These are phyloP conservation scores for Pristionchus mayeri DNA, from an alignment of 2,888 invertebrate species.

Conservation along the genomic window DNA sequence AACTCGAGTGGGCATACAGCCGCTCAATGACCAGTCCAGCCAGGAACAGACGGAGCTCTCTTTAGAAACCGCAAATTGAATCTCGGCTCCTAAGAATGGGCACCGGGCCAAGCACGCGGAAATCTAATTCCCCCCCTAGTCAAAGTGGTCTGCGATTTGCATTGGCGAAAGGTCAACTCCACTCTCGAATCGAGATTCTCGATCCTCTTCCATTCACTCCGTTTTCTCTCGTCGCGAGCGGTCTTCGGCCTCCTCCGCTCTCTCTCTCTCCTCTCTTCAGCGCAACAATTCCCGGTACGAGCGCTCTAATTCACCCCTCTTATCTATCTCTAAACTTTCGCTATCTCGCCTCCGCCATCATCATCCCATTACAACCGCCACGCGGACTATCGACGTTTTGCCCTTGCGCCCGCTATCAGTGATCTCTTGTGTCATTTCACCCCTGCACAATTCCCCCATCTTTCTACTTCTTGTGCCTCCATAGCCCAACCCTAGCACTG, in stretches of 20 bases:
- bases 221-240: not conserved
- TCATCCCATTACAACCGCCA: conserved; percentile 20
- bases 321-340: conserved; percentile 7
- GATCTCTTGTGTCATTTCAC: not conserved
- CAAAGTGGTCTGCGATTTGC: not conserved
- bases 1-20: too few species aligned
- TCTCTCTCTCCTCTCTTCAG: not conserved
- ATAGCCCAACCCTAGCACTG: too few species aligned
- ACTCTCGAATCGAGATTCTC: not conserved
- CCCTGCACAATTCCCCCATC: not conserved
- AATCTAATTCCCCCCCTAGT: not conserved
- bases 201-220: not conserved
- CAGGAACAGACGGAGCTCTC: too few species aligned
- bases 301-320: not conserved
- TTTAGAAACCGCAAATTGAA: too few species aligned
- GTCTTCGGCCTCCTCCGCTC: not conserved
- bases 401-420: not conserved
- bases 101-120: too few species aligned
- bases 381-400: conserved; percentile 36
- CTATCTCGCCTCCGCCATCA: conserved; percentile 1
- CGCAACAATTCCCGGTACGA: conserved; percentile 27
- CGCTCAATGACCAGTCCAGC: too few species aligned
- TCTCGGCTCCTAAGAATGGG: too few species aligned
- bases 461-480: not conserved
- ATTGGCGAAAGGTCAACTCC: not conserved